Evolutionary conservation across 1,140 invertebrate genomes (phyloP).

Genomic region (Drosophila pseudoobscura): DNA sequence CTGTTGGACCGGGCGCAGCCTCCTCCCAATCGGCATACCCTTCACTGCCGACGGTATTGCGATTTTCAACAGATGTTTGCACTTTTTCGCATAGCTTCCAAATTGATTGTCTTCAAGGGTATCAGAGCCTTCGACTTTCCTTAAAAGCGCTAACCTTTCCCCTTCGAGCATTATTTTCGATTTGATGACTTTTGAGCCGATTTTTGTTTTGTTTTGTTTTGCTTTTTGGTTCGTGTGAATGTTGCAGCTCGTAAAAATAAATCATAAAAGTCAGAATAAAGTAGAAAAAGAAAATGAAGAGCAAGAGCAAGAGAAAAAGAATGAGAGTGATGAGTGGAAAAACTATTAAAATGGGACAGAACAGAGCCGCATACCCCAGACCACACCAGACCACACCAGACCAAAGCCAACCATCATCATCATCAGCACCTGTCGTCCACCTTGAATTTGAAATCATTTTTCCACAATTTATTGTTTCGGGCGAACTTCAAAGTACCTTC

Average conservation of each 20-base stretch:
- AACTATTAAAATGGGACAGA: conserved; percentile 36
- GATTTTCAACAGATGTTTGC: neutral
- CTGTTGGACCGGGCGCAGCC: conserved; percentile 17
- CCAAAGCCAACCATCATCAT: conserved; percentile 14
- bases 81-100: no score
- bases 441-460: conserved; percentile 30
- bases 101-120: no score
- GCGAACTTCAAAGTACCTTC: neutral
- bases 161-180: neutral
- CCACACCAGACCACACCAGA: no score
- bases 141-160: neutral
- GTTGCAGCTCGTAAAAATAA: conserved; percentile 59
- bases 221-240: conserved; percentile 15
- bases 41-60: no score
- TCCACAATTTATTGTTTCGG: conserved; percentile 11
- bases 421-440: conserved; percentile 28
- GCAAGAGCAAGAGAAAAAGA: neutral
- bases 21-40: neutral
- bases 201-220: conserved; percentile 41
- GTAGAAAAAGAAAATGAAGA: neutral
- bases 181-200: conserved; percentile 40
- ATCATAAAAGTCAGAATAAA: conserved; percentile 33
- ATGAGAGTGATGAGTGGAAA: conserved; percentile 17
- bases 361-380: no score
- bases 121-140: no score